Evolutionary conservation across 2,888 invertebrate species (phyloP).

Genomic region (Myopa tessellatipennis): DNA sequence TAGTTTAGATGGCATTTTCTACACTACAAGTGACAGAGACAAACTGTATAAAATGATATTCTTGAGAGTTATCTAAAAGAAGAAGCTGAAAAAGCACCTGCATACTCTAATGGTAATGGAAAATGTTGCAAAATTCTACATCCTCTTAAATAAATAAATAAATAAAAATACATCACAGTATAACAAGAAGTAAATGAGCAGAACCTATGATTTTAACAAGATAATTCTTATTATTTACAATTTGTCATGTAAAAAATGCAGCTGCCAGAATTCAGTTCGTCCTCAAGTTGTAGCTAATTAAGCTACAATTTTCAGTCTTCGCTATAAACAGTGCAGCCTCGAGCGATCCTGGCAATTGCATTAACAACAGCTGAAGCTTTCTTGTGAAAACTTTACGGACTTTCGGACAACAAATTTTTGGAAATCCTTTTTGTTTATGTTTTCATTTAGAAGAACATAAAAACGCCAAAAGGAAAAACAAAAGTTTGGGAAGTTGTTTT

Average conservation of each 20-base stretch:
- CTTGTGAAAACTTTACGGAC: constrained; percentile 7
- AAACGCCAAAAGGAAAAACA: not conserved
- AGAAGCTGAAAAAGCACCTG: no score
- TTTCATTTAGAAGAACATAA: not conserved
- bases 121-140: no score
- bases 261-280: not conserved
- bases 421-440: constrained; percentile 6
- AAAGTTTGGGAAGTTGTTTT: not conserved
- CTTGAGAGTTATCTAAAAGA: no score
- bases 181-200: no score
- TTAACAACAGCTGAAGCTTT: not conserved
- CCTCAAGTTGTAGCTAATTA: constrained; percentile 13
- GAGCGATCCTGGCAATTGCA: constrained; percentile 13
- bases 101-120: no score
- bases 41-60: not conserved
- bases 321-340: not conserved
- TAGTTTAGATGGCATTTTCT: not conserved
- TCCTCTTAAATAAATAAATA: no score
- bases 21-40: not conserved
- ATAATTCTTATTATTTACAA: no score
- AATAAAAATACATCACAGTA: no score
- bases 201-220: no score
- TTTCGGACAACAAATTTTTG: not conserved
- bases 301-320: not conserved
- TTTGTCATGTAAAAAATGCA: no score